These are phyloP conservation scores for Micoletzkya japonica DNA, from an alignment of 2,888 invertebrate genomes.

Conservation along the genomic window DNA sequence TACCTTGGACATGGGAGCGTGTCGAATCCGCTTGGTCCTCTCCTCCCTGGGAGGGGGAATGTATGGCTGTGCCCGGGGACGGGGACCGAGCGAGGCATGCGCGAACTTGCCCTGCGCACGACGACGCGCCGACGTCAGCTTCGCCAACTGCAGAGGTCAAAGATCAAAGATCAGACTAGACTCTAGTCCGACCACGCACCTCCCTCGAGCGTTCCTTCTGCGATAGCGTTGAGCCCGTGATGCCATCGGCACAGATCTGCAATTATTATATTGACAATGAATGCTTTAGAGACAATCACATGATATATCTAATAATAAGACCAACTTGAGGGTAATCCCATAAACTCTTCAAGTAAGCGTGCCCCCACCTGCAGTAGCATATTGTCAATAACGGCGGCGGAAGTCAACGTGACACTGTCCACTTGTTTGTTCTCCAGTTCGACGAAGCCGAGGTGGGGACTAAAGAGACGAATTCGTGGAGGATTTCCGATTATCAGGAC, in stretches of 20 bases:
- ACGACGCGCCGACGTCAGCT: background rate
- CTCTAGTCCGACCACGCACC: background rate
- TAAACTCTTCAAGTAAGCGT: background rate
- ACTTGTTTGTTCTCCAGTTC: background rate
- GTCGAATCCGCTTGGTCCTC: slow-evolving; percentile 10
- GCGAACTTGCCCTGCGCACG: background rate
- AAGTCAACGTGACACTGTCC: slow-evolving; percentile 5
- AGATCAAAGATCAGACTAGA: background rate
- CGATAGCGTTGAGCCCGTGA: slow-evolving; percentile 5
- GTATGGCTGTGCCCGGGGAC: background rate
- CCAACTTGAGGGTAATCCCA: no score
- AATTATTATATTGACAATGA: no score
- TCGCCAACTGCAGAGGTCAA: background rate
- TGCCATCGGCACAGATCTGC: slow-evolving; percentile 19
- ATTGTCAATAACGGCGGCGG: slow-evolving; percentile 4
- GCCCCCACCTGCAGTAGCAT: slow-evolving; percentile 7
- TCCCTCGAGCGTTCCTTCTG: slow-evolving; percentile 3
- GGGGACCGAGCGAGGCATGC: background rate
- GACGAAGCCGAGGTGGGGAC: slow-evolving; percentile 6
- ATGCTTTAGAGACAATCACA: no score
- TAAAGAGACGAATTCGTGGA: background rate
- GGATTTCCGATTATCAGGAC: no score
- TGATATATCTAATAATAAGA: no score
- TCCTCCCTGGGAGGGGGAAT: slow-evolving; percentile 3
- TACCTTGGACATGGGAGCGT: slow-evolving; percentile 21